A percentile compares a stretch with the other conserved stretches of the same genome.
phyloP scores from a whole-genome alignment of 2,113 vertebrate genomes.

The Perca fluviatilis region DNA sequence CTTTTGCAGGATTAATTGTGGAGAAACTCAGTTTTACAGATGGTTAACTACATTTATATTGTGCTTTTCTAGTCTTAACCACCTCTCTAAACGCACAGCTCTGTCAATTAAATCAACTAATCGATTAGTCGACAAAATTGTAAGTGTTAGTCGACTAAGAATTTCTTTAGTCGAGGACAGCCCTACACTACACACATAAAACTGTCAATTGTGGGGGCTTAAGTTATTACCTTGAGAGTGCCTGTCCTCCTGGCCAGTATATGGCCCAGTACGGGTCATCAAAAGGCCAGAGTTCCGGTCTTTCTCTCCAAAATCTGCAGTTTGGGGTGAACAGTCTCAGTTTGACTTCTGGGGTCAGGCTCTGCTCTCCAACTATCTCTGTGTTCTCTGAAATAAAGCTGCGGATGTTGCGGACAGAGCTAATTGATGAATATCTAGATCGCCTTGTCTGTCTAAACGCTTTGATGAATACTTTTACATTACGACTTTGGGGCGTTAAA shows the following conservation, averaged over 20 bases:
- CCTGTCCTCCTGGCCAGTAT: slow-evolving; percentile 98
- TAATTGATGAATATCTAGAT: not conserved
- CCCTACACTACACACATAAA: not conserved
- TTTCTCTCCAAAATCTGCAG: slow-evolving; percentile 92
- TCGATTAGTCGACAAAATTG: no score
- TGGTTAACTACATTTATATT: no score
- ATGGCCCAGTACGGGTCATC: slow-evolving; percentile 94
- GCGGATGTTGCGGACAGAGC: slow-evolving; percentile 59
- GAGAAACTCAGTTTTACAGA: no score
- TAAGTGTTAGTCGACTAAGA: no score
- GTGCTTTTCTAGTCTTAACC: no score
- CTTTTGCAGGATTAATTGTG: no score
- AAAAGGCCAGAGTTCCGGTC: slow-evolving; percentile 92
- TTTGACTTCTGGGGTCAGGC: slow-evolving; percentile 91
- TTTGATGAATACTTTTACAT: not conserved
- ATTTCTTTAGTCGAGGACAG: no score
- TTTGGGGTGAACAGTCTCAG: slow-evolving; percentile 90
- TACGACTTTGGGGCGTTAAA: fast-evolving
- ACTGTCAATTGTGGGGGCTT: fast-evolving
- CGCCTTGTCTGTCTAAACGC: not conserved
- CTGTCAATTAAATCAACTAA: no score
- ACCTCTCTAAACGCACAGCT: no score
- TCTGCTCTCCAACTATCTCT: slow-evolving; percentile 84
- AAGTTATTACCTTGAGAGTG: slow-evolving; percentile 87
- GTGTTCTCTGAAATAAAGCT: slow-evolving; percentile 90